Percentiles rank a stretch among this genome's conserved stretches.
Evolutionary conservation across 2,888 invertebrate species (phyloP).

Genomic region (Argyresthia albistria): DNA sequence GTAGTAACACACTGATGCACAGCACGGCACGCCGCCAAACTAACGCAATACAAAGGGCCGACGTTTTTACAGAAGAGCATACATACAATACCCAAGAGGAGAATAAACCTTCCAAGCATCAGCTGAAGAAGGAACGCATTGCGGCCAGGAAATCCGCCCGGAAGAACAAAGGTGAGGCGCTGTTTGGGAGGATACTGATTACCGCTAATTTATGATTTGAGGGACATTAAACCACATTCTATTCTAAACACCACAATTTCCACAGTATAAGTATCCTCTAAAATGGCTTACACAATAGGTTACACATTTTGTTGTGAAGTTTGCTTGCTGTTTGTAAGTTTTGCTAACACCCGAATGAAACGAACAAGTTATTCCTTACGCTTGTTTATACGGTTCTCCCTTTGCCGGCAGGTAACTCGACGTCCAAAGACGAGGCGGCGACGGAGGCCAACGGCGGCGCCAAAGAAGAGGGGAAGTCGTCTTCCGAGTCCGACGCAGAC

Average conservation of each 20-base stretch:
- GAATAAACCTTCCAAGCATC: constrained; percentile 74
- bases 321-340: too few species aligned
- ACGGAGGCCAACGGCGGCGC: constrained; percentile 40
- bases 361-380: not conserved
- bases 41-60: not conserved
- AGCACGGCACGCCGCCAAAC: not conserved
- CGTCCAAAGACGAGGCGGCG: constrained; percentile 30
- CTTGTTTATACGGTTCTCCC: not conserved
- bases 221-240: too few species aligned
- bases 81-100: constrained; percentile 64
- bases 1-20: not conserved
- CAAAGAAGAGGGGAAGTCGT: constrained; percentile 67
- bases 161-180: constrained; percentile 53
- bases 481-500: constrained; percentile 85
- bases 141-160: constrained; percentile 71
- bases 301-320: too few species aligned
- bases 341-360: too few species aligned
- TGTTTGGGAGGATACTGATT: too few species aligned
- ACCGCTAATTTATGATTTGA: too few species aligned
- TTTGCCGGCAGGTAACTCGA: constrained; percentile 38
- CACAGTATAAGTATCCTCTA: too few species aligned
- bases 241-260: too few species aligned
- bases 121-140: constrained; percentile 76
- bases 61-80: constrained; percentile 56
- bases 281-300: too few species aligned